A percentile compares a stretch with the other conserved stretches of the same genome.
These are phyloP conservation scores for Sebastes trivittatus DNA, from an alignment of 2,797 vertebrate species.

Conservation along the genomic window DNA sequence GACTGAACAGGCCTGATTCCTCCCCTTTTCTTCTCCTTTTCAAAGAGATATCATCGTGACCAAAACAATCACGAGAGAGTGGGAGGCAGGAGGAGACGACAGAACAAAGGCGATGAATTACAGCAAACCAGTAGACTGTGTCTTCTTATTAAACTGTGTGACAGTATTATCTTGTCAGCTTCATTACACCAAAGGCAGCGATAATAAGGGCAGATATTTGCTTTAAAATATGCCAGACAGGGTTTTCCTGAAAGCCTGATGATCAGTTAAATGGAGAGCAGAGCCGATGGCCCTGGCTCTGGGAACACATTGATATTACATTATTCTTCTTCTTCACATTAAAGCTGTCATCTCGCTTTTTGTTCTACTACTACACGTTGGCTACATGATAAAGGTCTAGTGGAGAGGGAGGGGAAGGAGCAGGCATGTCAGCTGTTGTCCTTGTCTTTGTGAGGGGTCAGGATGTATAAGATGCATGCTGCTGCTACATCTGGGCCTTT, in stretches of 20 bases:
- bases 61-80: slow-evolving; percentile 75
- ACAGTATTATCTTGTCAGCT: slow-evolving; percentile 72
- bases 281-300: slow-evolving; percentile 1
- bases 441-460: slow-evolving; percentile 54
- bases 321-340: slow-evolving; percentile 56
- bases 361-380: slow-evolving; percentile 39
- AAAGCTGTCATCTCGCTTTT: slow-evolving; percentile 64
- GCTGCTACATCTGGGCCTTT: slow-evolving; percentile 8
- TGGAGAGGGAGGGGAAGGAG: slow-evolving; percentile 32
- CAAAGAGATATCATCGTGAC: slow-evolving; percentile 79
- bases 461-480: slow-evolving; percentile 3
- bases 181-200: slow-evolving; percentile 69
- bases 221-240: slow-evolving; percentile 62
- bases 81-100: slow-evolving; percentile 40
- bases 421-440: slow-evolving; percentile 70
- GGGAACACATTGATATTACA: slow-evolving; percentile 43
- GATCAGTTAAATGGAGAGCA: slow-evolving; percentile 59
- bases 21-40: slow-evolving; percentile 68
- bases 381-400: slow-evolving; percentile 48
- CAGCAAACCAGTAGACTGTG: slow-evolving; percentile 61
- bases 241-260: slow-evolving; percentile 51
- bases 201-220: slow-evolving; percentile 66
- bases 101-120: slow-evolving; percentile 73
- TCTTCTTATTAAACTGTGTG: slow-evolving; percentile 70
- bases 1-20: slow-evolving; percentile 67